Conservation (phyloP, 2,113 vertebrate genomes). For the Cryptomyrus ogoouensis region DNA sequence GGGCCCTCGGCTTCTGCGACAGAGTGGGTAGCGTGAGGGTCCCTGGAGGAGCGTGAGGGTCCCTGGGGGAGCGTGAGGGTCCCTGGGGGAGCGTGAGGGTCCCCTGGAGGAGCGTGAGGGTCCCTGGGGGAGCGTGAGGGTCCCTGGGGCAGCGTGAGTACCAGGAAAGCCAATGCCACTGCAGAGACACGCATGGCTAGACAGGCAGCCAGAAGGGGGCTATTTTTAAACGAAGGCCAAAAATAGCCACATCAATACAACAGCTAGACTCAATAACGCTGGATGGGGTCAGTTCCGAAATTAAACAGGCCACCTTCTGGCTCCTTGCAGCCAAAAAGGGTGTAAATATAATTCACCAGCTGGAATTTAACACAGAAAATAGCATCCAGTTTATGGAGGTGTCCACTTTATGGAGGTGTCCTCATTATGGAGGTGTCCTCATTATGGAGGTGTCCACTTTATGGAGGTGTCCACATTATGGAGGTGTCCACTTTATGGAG, state of each 20-base stretch:
- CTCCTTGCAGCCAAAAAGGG: not conserved
- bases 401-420: too few relatives aligned
- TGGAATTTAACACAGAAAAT: not conserved
- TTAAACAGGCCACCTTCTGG: not conserved
- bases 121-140: too few relatives aligned
- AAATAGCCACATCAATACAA: not conserved
- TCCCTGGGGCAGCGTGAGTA: slow-evolving; percentile 54
- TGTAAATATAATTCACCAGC: not conserved
- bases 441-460: too few relatives aligned
- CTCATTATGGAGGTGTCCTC: too few relatives aligned
- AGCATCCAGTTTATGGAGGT: not conserved
- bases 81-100: too few relatives aligned
- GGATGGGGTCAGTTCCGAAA: not conserved
- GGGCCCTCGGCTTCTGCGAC: slow-evolving; percentile 87
- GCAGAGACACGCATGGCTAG: not conserved
- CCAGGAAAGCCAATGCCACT: not conserved
- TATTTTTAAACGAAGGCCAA: not conserved
- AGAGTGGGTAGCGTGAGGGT: slow-evolving; percentile 49
- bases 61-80: slow-evolving; percentile 51
- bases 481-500: too few relatives aligned
- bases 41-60: too few relatives aligned
- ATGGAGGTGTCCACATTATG: not conserved
- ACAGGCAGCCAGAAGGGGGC: not conserved
- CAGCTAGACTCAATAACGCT: not conserved
- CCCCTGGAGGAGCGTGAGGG: too few relatives aligned